Percentiles rank a stretch among this genome's conserved stretches.
Evolutionary conservation across 2,888 invertebrate genomes (phyloP).

Genomic region (Electrophaes corylata): DNA sequence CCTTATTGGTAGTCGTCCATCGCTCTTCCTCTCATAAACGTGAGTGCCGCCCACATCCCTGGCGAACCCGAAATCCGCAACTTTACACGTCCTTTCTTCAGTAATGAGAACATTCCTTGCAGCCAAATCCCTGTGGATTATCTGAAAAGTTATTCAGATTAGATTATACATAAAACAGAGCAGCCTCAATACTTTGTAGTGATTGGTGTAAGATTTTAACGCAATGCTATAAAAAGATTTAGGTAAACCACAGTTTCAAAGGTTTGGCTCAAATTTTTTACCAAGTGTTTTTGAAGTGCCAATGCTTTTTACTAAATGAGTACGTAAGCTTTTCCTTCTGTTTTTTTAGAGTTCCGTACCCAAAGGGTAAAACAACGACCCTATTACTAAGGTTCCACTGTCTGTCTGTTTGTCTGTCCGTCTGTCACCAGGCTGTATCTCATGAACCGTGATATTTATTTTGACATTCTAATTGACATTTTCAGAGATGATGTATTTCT

Average conservation of each 20-base stretch:
- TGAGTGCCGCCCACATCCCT: constrained; percentile 94
- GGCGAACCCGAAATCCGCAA: constrained; percentile 97
- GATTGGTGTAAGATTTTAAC: constrained; percentile 2
- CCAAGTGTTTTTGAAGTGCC: not conserved
- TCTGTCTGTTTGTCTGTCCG: no score
- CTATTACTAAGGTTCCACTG: no score
- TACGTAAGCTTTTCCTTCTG: no score
- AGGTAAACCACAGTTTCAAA: no score
- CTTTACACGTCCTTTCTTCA: constrained; percentile 94
- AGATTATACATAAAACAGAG: not conserved
- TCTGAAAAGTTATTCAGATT: constrained; percentile 74
- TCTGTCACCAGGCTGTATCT: no score
- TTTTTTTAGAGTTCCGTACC: no score
- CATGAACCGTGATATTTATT: no score
- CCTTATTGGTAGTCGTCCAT: constrained; percentile 90
- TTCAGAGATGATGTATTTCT: no score
- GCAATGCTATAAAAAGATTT: not conserved
- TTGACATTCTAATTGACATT: no score
- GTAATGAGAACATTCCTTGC: constrained; percentile 94
- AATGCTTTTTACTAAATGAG: not conserved
- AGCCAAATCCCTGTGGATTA: constrained; percentile 95
- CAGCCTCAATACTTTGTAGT: not conserved
- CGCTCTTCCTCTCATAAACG: constrained; percentile 94
- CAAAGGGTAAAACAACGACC: no score
- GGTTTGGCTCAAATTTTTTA: not conserved